Base-by-base conservation (phyloP, 2,113 vertebrate genomes). In the Genyomyrus donnyi region DNA sequence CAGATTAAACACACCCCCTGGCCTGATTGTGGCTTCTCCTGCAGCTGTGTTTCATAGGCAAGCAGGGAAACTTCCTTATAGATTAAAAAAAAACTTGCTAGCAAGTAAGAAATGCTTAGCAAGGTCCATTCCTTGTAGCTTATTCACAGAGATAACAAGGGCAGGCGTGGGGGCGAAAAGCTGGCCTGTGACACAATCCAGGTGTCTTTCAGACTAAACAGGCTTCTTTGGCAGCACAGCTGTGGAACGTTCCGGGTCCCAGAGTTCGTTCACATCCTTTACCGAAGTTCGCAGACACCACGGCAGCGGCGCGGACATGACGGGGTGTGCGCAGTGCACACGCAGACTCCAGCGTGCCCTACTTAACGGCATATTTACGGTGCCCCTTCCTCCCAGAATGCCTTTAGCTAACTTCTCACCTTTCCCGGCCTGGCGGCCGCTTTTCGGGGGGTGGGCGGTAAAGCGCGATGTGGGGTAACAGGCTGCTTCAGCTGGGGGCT, bases 161-260 rank as follows among this genome's bases (percentile, higher is more conserved):
- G 90, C 90, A 83, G 13, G 1, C 11, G 8, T 21, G 39, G 89
- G 31, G 35, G 27, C 31, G 74, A 74, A 31, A 83, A 27, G 85
- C 88, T 91, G 90, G 66, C 39, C 90, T 90, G 80, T 92, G 92
- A 92, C 92, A 94, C 62, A 39, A 87, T 83, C 58, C 89, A 70
- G 24, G 88, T 50, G 58, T 56, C 48, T 87, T 45, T 89, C 84
- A 89, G 85, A 77, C 1, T 53, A 86, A 90, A 56, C 80, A 87
- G 21, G 35, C 19, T 45, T 48, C n/a, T 42, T 62, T 88, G 87
- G 39, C 53, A 62, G 24, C 56, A 31, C 27, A 11, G 87, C 87
- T 9, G 35, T 24, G 17, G 87, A 24, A 35, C 3, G 8, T 66
- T 88, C 53, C 35, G 42, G 48, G 15, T 24, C 39, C 56, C 19